phyloP scores from a whole-genome alignment of 2,113 vertebrate species.

The Willisornis vidua region DNA sequence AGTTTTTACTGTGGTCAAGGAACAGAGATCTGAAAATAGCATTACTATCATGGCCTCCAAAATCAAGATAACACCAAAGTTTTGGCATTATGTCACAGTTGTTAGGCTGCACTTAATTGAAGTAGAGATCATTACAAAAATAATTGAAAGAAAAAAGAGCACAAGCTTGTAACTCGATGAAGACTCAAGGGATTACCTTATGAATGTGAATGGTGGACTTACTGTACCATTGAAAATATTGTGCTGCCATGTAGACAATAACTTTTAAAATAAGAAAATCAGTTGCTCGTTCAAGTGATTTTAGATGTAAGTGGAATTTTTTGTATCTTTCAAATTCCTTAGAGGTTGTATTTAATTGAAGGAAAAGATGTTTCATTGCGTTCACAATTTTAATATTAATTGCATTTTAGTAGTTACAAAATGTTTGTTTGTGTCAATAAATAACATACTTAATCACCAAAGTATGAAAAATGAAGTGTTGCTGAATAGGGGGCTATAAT shows the following conservation, averaged over 20 bases:
- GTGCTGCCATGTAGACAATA: neutral
- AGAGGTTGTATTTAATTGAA: slow-evolving; percentile 52
- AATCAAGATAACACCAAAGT: neutral
- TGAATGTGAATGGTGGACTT: neutral
- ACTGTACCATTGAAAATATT: neutral
- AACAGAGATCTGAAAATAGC: neutral
- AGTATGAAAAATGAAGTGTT: slow-evolving; percentile 39
- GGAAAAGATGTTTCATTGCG: slow-evolving; percentile 51
- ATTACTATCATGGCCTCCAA: neutral
- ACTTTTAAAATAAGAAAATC: neutral
- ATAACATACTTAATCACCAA: slow-evolving; percentile 53
- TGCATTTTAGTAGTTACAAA: slow-evolving; percentile 61
- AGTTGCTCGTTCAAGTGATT: neutral
- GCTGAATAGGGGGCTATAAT: slow-evolving; percentile 34
- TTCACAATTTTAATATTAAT: slow-evolving; percentile 58
- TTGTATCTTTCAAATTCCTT: slow-evolving; percentile 18
- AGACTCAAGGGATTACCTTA: neutral
- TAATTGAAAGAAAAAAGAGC: neutral
- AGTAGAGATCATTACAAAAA: neutral
- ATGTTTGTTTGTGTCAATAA: slow-evolving; percentile 51
- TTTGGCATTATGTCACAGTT: neutral
- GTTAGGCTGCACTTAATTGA: neutral
- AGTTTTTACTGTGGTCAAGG: neutral
- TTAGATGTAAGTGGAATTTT: neutral
- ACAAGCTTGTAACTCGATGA: neutral